Conservation (phyloP, 2,888 invertebrate species). For the Antitype chi region DNA sequence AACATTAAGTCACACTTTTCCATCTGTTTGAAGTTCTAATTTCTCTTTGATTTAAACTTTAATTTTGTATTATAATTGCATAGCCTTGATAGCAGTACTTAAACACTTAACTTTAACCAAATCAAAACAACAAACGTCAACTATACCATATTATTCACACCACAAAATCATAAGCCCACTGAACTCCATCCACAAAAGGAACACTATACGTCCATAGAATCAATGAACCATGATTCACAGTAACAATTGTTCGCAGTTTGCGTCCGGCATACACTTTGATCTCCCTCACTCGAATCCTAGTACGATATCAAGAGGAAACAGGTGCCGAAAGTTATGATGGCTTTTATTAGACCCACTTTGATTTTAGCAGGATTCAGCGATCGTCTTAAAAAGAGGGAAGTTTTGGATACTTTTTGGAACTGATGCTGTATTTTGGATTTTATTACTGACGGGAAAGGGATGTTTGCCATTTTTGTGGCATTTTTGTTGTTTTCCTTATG, state of each 20-base stretch:
- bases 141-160: not conserved
- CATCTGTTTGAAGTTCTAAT: not conserved
- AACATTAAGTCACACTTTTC: not conserved
- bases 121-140: not conserved
- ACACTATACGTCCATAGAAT: slow-evolving; percentile 42
- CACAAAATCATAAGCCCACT: slow-evolving; percentile 3
- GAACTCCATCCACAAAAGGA: slow-evolving; percentile 43
- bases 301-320: slow-evolving; percentile 64
- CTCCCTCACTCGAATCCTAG: slow-evolving; percentile 44
- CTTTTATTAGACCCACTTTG: slow-evolving; percentile 55
- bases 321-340: slow-evolving; percentile 60
- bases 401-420: slow-evolving; percentile 24
- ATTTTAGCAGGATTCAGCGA: slow-evolving; percentile 42
- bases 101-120: not conserved
- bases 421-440: slow-evolving; percentile 13
- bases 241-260: slow-evolving; percentile 64
- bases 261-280: slow-evolving; percentile 64
- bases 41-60: not conserved
- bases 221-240: slow-evolving; percentile 60
- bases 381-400: slow-evolving; percentile 34
- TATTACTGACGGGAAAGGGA: slow-evolving; percentile 28
- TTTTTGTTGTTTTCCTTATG: not conserved
- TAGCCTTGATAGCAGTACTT: not conserved
- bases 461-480: slow-evolving; percentile 15
- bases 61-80: not conserved